Evolutionary conservation across 2,888 invertebrate genomes (phyloP).

Genomic region (Perizoma affinitatum): DNA sequence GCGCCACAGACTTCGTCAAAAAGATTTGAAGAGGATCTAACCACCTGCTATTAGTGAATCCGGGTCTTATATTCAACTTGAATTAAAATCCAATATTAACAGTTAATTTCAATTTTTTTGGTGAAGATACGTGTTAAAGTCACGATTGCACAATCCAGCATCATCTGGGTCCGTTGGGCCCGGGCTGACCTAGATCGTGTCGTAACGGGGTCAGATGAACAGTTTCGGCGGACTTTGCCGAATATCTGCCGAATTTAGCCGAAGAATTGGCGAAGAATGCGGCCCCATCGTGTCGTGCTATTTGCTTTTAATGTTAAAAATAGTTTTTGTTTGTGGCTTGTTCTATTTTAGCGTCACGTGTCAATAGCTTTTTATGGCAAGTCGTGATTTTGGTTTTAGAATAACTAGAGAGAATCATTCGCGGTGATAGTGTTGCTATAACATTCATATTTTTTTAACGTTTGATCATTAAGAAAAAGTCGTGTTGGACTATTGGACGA

Average conservation of each 20-base stretch:
- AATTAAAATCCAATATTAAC: conserved; percentile 42
- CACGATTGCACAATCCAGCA: conserved; percentile 54
- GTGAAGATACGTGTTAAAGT: conserved; percentile 42
- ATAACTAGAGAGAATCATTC: too few species aligned
- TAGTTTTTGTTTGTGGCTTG: conserved; percentile 23
- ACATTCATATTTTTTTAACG: too few species aligned
- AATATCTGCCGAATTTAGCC: conserved; percentile 31
- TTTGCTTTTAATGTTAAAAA: conserved; percentile 29
- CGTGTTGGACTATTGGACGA: too few species aligned
- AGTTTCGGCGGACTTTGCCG: conserved; percentile 38
- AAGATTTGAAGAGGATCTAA: too few species aligned
- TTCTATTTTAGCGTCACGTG: conserved; percentile 17
- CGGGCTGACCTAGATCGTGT: conserved; percentile 27
- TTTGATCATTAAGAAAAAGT: too few species aligned
- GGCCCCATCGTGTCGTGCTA: conserved; percentile 26
- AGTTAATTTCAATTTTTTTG: conserved; percentile 39
- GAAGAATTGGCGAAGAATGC: conserved; percentile 27
- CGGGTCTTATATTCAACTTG: conserved; percentile 38
- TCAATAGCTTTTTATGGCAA: conserved; percentile 7
- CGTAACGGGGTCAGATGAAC: conserved; percentile 38
- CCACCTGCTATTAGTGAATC: too few species aligned
- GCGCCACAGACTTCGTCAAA: too few species aligned
- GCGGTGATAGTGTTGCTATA: too few species aligned
- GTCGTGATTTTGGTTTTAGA: conserved; percentile 9
- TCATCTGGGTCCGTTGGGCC: conserved; percentile 42